Evolutionary conservation across 1,140 invertebrate genomes (phyloP).

Genomic region (Odontomachus brunneus): DNA sequence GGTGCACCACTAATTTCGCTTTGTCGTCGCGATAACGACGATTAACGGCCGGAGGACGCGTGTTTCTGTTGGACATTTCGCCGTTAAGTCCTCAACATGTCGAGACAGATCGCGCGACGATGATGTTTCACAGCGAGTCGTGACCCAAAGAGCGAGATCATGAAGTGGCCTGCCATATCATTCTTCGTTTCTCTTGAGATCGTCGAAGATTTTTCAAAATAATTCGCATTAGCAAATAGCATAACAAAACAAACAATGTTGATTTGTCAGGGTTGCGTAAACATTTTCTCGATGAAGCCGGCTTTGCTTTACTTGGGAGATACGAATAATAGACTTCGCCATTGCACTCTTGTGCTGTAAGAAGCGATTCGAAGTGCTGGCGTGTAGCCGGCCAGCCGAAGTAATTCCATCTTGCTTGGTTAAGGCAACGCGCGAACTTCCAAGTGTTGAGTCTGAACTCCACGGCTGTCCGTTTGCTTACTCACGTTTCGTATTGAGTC

Average conservation of each 20-base stretch:
- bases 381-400: neutral
- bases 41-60: slow-evolving; percentile 8
- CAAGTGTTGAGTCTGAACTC: slow-evolving; percentile 10
- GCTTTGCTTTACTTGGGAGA: too few species aligned
- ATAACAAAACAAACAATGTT: too few species aligned
- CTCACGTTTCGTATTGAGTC: slow-evolving; percentile 39
- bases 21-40: slow-evolving; percentile 35
- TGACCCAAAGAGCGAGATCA: neutral
- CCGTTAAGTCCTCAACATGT: slow-evolving; percentile 6
- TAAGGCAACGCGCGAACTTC: neutral
- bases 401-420: neutral
- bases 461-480: slow-evolving; percentile 1
- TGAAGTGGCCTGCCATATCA: too few species aligned
- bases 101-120: neutral
- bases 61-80: slow-evolving; percentile 38
- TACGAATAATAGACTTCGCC: too few species aligned
- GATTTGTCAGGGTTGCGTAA: too few species aligned
- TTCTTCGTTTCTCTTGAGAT: too few species aligned
- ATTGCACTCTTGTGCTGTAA: too few species aligned
- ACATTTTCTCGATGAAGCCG: too few species aligned
- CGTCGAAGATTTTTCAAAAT: too few species aligned
- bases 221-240: too few species aligned
- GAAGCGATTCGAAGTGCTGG: neutral
- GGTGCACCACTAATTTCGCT: slow-evolving; percentile 36
- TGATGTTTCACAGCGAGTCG: neutral